phyloP scores from a whole-genome alignment of 2,797 vertebrate genomes.

The Delichon dasypus region DNA sequence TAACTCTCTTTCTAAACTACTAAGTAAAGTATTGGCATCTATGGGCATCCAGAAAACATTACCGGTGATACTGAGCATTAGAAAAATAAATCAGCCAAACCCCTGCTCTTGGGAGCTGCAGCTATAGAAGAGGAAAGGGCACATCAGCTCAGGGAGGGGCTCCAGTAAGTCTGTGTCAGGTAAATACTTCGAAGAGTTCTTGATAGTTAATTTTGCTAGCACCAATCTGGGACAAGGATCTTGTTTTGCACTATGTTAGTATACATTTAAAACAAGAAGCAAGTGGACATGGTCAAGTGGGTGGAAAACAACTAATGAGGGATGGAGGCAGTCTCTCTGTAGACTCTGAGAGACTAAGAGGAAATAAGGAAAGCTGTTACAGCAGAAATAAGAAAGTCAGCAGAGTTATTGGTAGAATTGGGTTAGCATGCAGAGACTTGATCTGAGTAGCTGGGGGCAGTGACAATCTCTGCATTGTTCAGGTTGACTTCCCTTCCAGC shows the following conservation, averaged over 20 bases:
- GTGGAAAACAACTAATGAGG: neutral
- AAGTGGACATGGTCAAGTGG: neutral
- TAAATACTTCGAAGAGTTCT: neutral
- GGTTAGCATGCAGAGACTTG: neutral
- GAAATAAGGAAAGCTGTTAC: neutral
- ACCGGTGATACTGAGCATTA: neutral
- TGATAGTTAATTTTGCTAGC: neutral
- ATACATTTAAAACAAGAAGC: neutral
- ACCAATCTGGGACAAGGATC: neutral
- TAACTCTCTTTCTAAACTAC: neutral
- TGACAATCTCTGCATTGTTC: neutral
- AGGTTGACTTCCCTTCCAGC: neutral
- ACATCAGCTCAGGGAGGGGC: neutral
- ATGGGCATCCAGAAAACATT: neutral
- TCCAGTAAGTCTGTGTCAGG: neutral
- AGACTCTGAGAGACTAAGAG: neutral
- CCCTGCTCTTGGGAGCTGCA: neutral
- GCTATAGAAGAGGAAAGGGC: neutral
- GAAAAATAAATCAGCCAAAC: neutral
- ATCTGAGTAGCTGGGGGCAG: neutral
- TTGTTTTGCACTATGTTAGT: neutral
- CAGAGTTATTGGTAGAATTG: neutral
- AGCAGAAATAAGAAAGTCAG: neutral
- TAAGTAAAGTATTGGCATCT: neutral
- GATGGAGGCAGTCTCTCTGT: neutral